Evolutionary conservation across 2,797 vertebrate species (phyloP), one percentile per base, ranked within the genome.

Genomic region (Pseudomugil gertrudae): DNA sequence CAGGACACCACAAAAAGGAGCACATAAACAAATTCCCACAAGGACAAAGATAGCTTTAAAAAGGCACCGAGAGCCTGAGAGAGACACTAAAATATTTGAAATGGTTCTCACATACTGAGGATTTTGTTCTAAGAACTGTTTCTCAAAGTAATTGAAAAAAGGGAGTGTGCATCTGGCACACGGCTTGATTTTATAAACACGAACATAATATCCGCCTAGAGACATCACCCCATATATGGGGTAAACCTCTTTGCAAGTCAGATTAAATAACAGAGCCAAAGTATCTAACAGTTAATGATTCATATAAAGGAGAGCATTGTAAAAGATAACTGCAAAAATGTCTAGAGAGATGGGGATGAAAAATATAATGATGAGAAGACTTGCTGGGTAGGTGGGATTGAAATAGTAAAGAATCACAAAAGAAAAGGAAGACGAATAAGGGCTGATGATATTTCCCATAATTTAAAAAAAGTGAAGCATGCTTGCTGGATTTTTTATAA

Each of bases 191-290:
- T 27, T 66, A 50, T 54, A 32, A 69, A 51, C 29, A 50, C 21
- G 3, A 7, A 38, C 48, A 43, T 13, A 58, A 58, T n/a, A 43
- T 38, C 51, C 13, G 24, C 30, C 21, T 53, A 36, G 26, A 62
- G 29, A 52, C 59, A 32, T 64, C 21, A 40, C 43, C 36, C 15
- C 36, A 40, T 17, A 17, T 60, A 63, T 60, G 45, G 30, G 23
- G 50, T 61, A 21, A 23, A 57, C 59, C 65, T 27, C n/a, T 51
- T 40, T 40, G 15, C 36, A 40, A 17, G 36, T 43, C 65, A 57
- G 54, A 72, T 66, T 19, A 51, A 57, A 54, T 79, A 71, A 61
- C 51, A 51, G 40, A 72, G 53, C 21, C 50, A 43, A 43, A 14
- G 13, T 27, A 61, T 54, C 43, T 57, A 30, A 57, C 35, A 53